Conservation (phyloP, 2,113 vertebrate genomes). For the Paraplagusia blochii region DNA sequence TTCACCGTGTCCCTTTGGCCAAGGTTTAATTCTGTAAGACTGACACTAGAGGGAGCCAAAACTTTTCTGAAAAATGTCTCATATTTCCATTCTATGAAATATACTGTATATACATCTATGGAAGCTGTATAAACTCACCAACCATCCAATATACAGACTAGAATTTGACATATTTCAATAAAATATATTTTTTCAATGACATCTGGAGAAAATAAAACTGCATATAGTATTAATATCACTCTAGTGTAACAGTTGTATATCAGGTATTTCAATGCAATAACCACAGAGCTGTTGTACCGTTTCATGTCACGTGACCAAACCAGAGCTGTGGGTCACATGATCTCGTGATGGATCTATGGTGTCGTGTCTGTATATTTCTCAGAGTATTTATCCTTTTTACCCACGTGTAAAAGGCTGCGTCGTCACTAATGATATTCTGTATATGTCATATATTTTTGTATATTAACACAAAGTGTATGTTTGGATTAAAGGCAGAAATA, state of each 20-base stretch:
- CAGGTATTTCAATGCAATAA: conserved; percentile 4
- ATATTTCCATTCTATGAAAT: too few species aligned
- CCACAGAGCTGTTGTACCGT: not conserved
- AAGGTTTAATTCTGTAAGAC: conserved; percentile 11
- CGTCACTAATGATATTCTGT: conserved; percentile 32
- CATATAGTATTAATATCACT: not conserved
- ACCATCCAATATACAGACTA: not conserved
- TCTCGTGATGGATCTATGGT: conserved; percentile 19
- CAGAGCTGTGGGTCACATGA: not conserved
- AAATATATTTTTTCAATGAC: conserved; percentile 10
- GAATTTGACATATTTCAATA: not conserved
- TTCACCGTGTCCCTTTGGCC: conserved; percentile 5
- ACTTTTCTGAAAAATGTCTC: not conserved
- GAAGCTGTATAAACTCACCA: not conserved
- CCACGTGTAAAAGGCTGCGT: conserved; percentile 33
- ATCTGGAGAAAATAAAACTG: not conserved
- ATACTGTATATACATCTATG: not conserved
- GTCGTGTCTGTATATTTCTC: conserved; percentile 42
- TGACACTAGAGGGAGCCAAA: conserved; percentile 46
- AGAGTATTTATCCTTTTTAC: conserved; percentile 60
- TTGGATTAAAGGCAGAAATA: conserved; percentile 29
- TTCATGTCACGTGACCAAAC: conserved; percentile 16
- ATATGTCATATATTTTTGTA: conserved; percentile 64
- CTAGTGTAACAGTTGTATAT: conserved; percentile 10
- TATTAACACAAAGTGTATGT: conserved; percentile 54